phyloP scores from a whole-genome alignment of 2,888 invertebrate genomes.

The Sphinx pinastri region DNA sequence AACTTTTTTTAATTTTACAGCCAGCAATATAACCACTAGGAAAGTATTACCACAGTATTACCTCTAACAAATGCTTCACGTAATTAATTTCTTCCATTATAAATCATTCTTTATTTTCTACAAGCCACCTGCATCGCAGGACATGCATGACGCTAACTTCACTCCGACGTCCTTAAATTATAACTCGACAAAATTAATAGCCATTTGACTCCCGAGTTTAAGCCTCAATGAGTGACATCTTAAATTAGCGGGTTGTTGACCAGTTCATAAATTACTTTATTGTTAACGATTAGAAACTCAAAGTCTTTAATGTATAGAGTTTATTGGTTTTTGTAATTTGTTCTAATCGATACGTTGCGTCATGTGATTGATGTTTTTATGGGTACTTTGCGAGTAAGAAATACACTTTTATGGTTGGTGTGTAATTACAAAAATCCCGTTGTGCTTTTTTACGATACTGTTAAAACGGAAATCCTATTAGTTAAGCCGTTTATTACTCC shows the following conservation, averaged over 20 bases:
- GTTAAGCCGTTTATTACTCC: conserved; percentile 13
- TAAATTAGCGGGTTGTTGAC: conserved; percentile 24
- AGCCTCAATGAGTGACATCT: conserved; percentile 29
- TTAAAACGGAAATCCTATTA: conserved; percentile 28
- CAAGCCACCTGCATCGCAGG: conserved; percentile 20
- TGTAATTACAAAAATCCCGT: conserved; percentile 31
- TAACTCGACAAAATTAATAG: conserved; percentile 29
- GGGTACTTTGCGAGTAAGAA: conserved; percentile 24
- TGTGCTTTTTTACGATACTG: conserved; percentile 33
- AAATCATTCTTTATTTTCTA: conserved; percentile 22
- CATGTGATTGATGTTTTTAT: conserved; percentile 34
- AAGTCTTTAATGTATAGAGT: conserved; percentile 32
- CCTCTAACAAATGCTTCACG: not conserved
- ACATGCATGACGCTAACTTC: conserved; percentile 15
- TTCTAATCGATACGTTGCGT: conserved; percentile 40
- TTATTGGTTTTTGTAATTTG: conserved; percentile 49
- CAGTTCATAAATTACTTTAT: conserved; percentile 36
- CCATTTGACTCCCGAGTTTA: conserved; percentile 16
- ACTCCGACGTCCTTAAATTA: conserved; percentile 19
- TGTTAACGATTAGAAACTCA: conserved; percentile 34
- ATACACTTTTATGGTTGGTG: conserved; percentile 23
- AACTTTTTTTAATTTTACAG: conserved; percentile 4
- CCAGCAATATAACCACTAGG: conserved; percentile 15
- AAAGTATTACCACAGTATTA: not conserved
- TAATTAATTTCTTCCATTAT: conserved; percentile 10